Evolutionary conservation across 2,113 vertebrate species (phyloP), one percentile per base, ranked within the genome.

Genomic region (Mixornis gularis): DNA sequence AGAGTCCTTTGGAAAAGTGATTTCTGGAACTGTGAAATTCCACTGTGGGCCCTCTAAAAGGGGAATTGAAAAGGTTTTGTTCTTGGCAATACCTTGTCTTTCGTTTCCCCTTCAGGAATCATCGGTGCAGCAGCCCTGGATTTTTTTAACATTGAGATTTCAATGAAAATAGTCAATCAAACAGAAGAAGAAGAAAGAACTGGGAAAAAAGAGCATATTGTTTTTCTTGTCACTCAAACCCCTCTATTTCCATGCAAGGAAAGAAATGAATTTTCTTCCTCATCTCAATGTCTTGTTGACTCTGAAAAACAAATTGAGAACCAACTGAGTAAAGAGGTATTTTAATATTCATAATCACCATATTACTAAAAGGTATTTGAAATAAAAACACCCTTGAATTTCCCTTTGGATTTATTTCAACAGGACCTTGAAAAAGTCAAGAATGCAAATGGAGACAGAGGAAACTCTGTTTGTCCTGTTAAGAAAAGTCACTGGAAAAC

Each of bases 101-200:
- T 90, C 91, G 38, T 81, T 90, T 85, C 64, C 36, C 44, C 36
- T 80, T 88, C 64, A 98, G 97, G 98, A 93, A 98, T 98, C 69
- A 98, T 98, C 1, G 93, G 97, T 85, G 97, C 97, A 79, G 97
- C 97, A 85, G 98, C 97, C 51, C 95, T 97, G 95, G 97, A 98
- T 88, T 98, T 98, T 96, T 98, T 98, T 95, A 97, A 97, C 92
- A 98, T 94, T 63, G 96, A 98, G 89, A 97, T 98, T 96, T 97
- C 96, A 71, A 98, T 98, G 97, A 97, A 98, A 95, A 97, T 98
- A 86, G 93, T 98, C 83, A 97, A 94, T 94, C 97, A 97, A 72
- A 93, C 80, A 22, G 97, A 98, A 74, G 97, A 98, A 92, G 97
- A 97, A 79, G 97, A 98, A 91, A 95, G 96, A 90, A 98, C 95